These are phyloP conservation scores for Drosophila insularis DNA, from an alignment of 1,140 invertebrate species.

Conservation along the genomic window DNA sequence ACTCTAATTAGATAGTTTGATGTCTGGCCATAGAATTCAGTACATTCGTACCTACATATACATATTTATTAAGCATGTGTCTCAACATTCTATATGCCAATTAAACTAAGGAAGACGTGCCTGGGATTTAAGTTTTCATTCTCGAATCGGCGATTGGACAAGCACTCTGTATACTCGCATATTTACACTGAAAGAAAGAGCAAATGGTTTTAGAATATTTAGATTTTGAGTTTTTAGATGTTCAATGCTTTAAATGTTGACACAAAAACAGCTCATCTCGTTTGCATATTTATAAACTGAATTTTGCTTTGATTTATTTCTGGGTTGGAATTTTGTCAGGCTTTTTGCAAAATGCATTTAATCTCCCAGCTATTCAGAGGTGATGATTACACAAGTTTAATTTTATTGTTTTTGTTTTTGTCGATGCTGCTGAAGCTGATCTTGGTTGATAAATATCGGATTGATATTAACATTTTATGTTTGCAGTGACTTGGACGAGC, in stretches of 20 bases:
- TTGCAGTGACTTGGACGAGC: conserved; percentile 38
- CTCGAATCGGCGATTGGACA: neutral
- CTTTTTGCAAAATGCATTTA: conserved; percentile 15
- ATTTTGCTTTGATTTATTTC: conserved; percentile 3
- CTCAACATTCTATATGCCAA: conserved; percentile 29
- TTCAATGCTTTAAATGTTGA: neutral
- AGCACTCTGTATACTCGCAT: too few relatives aligned
- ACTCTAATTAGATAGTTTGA: conserved; percentile 44
- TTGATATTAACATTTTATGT: conserved; percentile 65
- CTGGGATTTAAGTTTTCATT: conserved; percentile 6
- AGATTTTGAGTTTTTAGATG: neutral
- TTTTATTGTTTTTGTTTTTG: conserved; percentile 49
- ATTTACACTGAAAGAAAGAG: neutral
- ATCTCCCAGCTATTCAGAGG: neutral
- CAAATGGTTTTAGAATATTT: too few relatives aligned
- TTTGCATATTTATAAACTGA: neutral
- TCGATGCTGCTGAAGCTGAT: conserved; percentile 39
- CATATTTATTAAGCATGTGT: conserved; percentile 31
- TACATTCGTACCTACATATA: neutral
- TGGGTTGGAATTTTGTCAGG: neutral
- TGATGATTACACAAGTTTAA: conserved; percentile 59
- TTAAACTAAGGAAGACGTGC: conserved; percentile 11
- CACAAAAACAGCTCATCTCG: neutral
- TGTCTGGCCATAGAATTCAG: conserved; percentile 15
- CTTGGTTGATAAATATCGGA: conserved; percentile 64